Evolutionary conservation across 2,113 vertebrate genomes (phyloP), one percentile per base, ranked within the genome.

Genomic region (Clinocottus analis): DNA sequence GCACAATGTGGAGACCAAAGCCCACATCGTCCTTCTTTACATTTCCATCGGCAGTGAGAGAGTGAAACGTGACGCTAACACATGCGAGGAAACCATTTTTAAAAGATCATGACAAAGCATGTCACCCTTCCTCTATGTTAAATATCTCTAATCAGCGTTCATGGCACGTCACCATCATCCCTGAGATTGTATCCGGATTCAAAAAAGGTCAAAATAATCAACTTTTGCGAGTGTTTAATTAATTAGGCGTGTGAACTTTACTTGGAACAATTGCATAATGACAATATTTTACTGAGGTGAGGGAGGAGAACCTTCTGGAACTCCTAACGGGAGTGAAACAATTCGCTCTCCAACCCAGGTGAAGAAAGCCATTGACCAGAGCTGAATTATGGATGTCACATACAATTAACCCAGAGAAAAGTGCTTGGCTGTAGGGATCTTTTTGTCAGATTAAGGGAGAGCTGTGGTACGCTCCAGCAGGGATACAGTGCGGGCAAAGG

Each of bases 391-490:
- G 56, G 67, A 88, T 89, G 87, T 89, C 85, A 88, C 72, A 66
- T 89, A 86, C 84, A 91, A 90, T 92, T 90, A 93, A 93, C 92
- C 85, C 56, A 11, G 16, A 77, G 69, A 60, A 82, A 87, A 85
- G 68, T 75, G 73, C 82, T 79, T 65, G 82, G 80, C 74, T 74
- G 49, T 55, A 51, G 80, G 85, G 85, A 85, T 83, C 69, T 77
- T 73, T 75, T 47, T n/a, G 45, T 77, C 67, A 89, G 72, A 89
- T 90, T 85, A 87, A 78, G 35, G 21, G 56, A 73, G 59, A 74
- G 77, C 73, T 68, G 68, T 77, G 41, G 66, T 65, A 10, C 31
- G 64, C 76, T 61, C 70, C 75, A 63, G 72, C 41, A 68, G 84
- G 87, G 84, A 88, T 53, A 55, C 63, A 33, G 25, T 9, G 11